Evolutionary conservation across 2,888 invertebrate species (phyloP).

Genomic region (Sepioteuthis lessoniana): DNA sequence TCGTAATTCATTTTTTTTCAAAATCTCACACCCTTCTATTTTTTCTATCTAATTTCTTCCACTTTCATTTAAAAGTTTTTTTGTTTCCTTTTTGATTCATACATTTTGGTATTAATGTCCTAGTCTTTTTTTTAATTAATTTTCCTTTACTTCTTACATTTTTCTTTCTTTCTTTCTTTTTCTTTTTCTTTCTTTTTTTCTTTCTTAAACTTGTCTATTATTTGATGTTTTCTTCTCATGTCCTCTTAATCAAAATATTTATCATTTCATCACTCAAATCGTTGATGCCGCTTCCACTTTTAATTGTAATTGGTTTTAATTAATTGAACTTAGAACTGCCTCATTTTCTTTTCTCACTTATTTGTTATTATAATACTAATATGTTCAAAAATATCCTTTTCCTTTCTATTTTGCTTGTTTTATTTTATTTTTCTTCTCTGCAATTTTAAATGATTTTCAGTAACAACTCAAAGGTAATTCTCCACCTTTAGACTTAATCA

Average conservation of each 20-base stretch:
- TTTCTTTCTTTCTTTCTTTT: background rate
- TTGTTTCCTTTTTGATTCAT: no score
- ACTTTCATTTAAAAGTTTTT: background rate
- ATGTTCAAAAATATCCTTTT: background rate
- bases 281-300: background rate
- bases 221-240: background rate
- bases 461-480: background rate
- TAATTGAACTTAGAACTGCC: background rate
- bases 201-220: background rate
- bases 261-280: background rate
- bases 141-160: background rate
- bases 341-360: background rate
- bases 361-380: background rate
- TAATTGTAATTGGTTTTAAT: conserved; percentile 33
- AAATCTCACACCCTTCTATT: background rate
- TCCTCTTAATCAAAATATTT: background rate
- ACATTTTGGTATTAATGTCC: no score
- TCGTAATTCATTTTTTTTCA: background rate
- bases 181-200: background rate
- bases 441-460: background rate
- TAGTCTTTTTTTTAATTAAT: background rate
- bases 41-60: background rate
- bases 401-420: background rate
- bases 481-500: background rate
- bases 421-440: background rate